Conservation (phyloP, 2,888 invertebrate species). For the Steinernema carpocapsae region DNA sequence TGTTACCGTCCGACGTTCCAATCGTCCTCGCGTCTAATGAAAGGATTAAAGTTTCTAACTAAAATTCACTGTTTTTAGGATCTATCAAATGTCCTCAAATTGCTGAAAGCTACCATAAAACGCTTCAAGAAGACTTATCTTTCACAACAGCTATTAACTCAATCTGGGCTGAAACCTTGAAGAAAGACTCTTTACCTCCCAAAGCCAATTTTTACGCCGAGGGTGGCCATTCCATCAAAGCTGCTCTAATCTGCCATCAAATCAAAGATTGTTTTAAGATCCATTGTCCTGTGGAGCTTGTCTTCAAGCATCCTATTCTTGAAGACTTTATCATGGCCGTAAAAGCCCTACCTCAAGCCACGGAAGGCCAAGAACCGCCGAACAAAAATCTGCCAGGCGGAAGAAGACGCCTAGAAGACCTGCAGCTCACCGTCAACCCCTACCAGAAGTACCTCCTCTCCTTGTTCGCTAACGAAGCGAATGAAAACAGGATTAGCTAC, state of each 20-base stretch:
- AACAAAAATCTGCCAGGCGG: too few species aligned
- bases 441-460: slow-evolving; percentile 1
- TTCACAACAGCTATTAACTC: too few species aligned
- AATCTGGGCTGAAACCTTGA: slow-evolving; percentile 40
- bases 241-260: slow-evolving; percentile 46
- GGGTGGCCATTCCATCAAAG: slow-evolving; percentile 59
- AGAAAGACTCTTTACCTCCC: slow-evolving; percentile 12
- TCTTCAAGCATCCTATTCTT: slow-evolving; percentile 49
- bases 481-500: slow-evolving; percentile 1
- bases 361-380: background rate
- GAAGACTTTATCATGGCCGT: slow-evolving; percentile 26
- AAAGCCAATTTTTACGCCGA: slow-evolving; percentile 52
- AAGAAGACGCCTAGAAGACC: too few species aligned
- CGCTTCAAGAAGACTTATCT: too few species aligned
- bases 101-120: too few species aligned
- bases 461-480: background rate
- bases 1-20: too few species aligned
- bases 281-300: slow-evolving; percentile 42
- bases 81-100: too few species aligned
- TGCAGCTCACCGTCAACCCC: background rate
- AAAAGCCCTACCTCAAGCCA: background rate
- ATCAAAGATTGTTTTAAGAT: slow-evolving; percentile 35
- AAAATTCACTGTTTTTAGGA: too few species aligned
- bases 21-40: too few species aligned
- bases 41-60: too few species aligned